phyloP scores from a whole-genome alignment of 2,113 vertebrate species.

The Cygnus atratus region DNA sequence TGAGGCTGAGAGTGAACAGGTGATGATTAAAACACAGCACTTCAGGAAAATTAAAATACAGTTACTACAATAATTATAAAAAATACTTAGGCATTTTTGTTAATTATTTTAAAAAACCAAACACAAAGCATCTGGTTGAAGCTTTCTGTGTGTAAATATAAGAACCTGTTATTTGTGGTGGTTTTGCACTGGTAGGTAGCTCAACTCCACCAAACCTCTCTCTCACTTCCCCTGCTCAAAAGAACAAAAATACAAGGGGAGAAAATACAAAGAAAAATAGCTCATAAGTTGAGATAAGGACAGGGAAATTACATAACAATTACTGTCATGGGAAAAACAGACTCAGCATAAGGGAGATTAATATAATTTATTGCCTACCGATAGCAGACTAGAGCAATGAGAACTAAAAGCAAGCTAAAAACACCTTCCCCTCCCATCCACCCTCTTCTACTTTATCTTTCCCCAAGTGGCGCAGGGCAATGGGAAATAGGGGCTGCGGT shows the following conservation, averaged over 20 bases:
- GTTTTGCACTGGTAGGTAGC: too few species aligned
- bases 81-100: conserved; percentile 48
- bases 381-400: not conserved
- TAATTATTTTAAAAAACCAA: conserved; percentile 43
- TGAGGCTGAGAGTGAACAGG: conserved; percentile 29
- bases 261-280: not conserved
- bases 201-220: not conserved
- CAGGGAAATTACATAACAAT: not conserved
- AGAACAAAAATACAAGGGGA: not conserved
- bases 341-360: not conserved
- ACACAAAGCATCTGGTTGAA: conserved; percentile 53
- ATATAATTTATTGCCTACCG: not conserved
- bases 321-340: not conserved
- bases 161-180: not conserved
- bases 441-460: too few species aligned
- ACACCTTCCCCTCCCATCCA: too few species aligned
- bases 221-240: not conserved
- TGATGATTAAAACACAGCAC: conserved; percentile 51
- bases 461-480: too few species aligned
- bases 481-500: not conserved
- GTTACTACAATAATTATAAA: conserved; percentile 45
- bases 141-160: conserved; percentile 36
- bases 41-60: conserved; percentile 37
- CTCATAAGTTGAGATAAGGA: not conserved
- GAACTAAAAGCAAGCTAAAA: not conserved